Evolutionary conservation across 1,140 invertebrate genomes (phyloP).

Genomic region (Drosophila eugracilis): DNA sequence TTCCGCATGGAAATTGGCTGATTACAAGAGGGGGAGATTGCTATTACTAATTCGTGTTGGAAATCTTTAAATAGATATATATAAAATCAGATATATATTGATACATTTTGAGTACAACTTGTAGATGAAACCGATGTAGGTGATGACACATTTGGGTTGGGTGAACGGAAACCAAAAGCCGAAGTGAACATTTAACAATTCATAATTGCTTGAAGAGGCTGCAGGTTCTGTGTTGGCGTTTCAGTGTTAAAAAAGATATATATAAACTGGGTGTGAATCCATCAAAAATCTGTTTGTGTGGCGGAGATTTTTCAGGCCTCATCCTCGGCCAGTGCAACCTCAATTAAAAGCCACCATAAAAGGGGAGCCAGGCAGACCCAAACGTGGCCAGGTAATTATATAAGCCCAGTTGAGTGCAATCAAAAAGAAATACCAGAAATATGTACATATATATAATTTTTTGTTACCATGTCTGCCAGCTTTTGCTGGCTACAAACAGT

Average conservation of each 20-base stretch:
- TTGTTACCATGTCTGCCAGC: slow-evolving; percentile 26
- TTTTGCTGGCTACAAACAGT: slow-evolving; percentile 37
- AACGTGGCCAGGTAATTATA: slow-evolving; percentile 41
- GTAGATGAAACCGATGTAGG: slow-evolving; percentile 1
- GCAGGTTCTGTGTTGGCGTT: slow-evolving; percentile 37
- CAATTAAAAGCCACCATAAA: slow-evolving; percentile 43
- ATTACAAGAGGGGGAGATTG: slow-evolving; percentile 14
- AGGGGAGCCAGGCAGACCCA: slow-evolving; percentile 25
- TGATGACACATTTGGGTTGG: slow-evolving; percentile 42
- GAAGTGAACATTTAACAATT: slow-evolving; percentile 24
- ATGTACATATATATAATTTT: slow-evolving; percentile 24
- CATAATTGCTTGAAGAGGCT: slow-evolving; percentile 37
- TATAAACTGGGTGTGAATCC: slow-evolving; percentile 32
- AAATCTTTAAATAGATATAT: slow-evolving; percentile 22
- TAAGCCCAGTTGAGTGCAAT: slow-evolving; percentile 48
- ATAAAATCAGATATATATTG: no score
- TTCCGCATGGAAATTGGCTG: slow-evolving; percentile 19
- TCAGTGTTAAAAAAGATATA: neutral
- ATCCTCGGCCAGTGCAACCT: slow-evolving; percentile 20
- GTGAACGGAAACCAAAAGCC: slow-evolving; percentile 44
- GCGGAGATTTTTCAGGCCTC: slow-evolving; percentile 11
- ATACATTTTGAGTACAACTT: no score
- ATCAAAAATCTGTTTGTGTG: slow-evolving; percentile 15
- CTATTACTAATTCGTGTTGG: slow-evolving; percentile 40
- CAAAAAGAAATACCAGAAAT: slow-evolving; percentile 45